Percentiles rank a stretch among this genome's conserved stretches.
Conservation (phyloP, 2,113 vertebrate species). For the Chlorocebus sabaeus region DNA sequence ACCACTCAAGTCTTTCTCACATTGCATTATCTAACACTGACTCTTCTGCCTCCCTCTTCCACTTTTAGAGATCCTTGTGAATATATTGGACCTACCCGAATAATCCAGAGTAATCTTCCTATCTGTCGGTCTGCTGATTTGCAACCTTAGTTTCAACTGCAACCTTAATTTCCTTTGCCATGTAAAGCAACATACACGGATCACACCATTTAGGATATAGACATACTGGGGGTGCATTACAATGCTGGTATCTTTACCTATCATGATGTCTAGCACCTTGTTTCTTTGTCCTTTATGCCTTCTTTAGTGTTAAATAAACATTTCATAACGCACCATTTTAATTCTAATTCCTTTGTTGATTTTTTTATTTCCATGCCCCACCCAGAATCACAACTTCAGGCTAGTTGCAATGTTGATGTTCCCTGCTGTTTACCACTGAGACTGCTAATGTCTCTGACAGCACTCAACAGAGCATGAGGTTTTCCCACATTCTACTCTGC, state of each 20-base stretch:
- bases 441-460: not conserved
- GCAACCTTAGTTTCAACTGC: not conserved
- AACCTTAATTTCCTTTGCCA: not conserved
- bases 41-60: not conserved
- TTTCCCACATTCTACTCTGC: not conserved
- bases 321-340: not conserved
- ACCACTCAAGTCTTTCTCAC: not conserved
- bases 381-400: not conserved
- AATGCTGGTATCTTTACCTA: no score
- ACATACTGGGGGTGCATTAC: not conserved
- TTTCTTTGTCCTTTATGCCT: not conserved
- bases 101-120: not conserved
- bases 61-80: not conserved
- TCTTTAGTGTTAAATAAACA: not conserved
- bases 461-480: not conserved
- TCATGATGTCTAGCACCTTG: not conserved
- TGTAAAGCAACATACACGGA: not conserved
- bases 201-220: not conserved
- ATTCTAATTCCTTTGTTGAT: not conserved
- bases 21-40: not conserved
- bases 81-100: not conserved
- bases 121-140: not conserved
- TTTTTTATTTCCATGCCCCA: not conserved
- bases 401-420: not conserved
- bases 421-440: not conserved